phyloP scores from a whole-genome alignment of 37 sponge, comb jelly and placozoan species.

The Halichondria panicea region DNA sequence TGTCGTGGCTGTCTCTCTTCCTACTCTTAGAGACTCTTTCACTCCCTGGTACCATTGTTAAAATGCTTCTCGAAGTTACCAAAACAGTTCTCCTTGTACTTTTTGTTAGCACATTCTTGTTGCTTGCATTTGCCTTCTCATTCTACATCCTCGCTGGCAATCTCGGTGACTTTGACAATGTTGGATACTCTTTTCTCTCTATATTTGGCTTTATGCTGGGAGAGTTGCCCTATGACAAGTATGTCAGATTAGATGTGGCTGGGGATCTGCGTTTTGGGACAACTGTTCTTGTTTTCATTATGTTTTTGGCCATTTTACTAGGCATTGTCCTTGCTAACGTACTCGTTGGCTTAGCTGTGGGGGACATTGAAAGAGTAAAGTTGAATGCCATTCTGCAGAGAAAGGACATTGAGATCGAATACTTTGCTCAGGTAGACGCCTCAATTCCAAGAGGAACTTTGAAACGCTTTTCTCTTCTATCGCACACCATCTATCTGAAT shows the following conservation, averaged over 20 bases:
- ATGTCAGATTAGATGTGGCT: slow-evolving; percentile 20
- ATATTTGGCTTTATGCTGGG: slow-evolving; percentile 62
- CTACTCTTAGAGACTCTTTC: slow-evolving; percentile 65
- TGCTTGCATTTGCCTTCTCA: slow-evolving; percentile 73
- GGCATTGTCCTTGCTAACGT: slow-evolving; percentile 79
- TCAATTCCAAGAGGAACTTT: slow-evolving; percentile 32
- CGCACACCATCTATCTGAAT: no score
- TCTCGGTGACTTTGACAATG: slow-evolving; percentile 17
- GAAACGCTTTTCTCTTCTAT: no score
- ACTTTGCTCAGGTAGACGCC: slow-evolving; percentile 37
- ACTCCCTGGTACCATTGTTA: slow-evolving; percentile 77
- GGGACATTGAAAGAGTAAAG: slow-evolving; percentile 77
- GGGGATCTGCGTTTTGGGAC: slow-evolving; percentile 26
- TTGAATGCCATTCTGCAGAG: slow-evolving; percentile 62
- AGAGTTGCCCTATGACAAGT: slow-evolving; percentile 53
- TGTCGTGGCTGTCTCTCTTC: slow-evolving; percentile 77
- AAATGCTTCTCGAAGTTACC: slow-evolving; percentile 81
- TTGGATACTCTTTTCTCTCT: slow-evolving; percentile 61
- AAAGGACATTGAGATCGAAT: slow-evolving; percentile 18
- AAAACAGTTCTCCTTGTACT: slow-evolving; percentile 64
- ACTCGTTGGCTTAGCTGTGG: slow-evolving; percentile 92
- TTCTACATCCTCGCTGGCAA: slow-evolving; percentile 74
- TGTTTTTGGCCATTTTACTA: slow-evolving; percentile 64
- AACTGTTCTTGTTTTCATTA: slow-evolving; percentile 59
- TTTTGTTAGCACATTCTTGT: slow-evolving; percentile 36